Base-by-base conservation (phyloP, 2,113 vertebrate species). In the Plectropomus leopardus region DNA sequence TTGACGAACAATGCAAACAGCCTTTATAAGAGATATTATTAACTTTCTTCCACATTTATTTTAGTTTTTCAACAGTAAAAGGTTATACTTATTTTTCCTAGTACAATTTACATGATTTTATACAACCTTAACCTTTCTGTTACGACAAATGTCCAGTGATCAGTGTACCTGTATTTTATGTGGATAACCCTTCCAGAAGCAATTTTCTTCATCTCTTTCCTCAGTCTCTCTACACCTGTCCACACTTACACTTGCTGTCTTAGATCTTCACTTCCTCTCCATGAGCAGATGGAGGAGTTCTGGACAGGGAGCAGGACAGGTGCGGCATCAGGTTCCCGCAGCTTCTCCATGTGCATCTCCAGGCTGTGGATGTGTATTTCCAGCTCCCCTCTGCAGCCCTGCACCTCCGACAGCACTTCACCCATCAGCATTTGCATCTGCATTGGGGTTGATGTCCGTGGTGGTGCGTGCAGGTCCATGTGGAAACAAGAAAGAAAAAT, bases 371-470 rank as follows among this genome's bases (percentile, higher is more conserved):
- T 92, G 23, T 96, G 96, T 4, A 93, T 91, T 88, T 97, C 95
- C 61, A 97, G 92, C 59, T 97, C 96, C 60, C 94, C 96, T 4
- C 96, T 88, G 83, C 95, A 96, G 74, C 95, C 95, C 67, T 97
- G 97, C 87, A 98, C 95, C 82, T 97, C 97, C 0, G 95, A 91
- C 81, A 97, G 93, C 80, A 97, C 88, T 78, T 97, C 96, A 0
- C 94, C 96, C 94, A 97, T 94, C 82, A 96, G 54, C 74, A 77
- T 96, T 92, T 97, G 96, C 50, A 96, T 96, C 97, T 97, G 92
- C 1, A 3, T 14, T 10, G 40, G 42, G 65, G 50, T 67, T 11
- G 10, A 24, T 16, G 58, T 30, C 32, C 47, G 2, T 0, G 0
- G 10, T 16, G 59, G 36, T 16, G 51, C 4, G 4, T 17, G 26